Conservation (phyloP, 1,140 invertebrate genomes). For the Saccostrea glomerata region DNA sequence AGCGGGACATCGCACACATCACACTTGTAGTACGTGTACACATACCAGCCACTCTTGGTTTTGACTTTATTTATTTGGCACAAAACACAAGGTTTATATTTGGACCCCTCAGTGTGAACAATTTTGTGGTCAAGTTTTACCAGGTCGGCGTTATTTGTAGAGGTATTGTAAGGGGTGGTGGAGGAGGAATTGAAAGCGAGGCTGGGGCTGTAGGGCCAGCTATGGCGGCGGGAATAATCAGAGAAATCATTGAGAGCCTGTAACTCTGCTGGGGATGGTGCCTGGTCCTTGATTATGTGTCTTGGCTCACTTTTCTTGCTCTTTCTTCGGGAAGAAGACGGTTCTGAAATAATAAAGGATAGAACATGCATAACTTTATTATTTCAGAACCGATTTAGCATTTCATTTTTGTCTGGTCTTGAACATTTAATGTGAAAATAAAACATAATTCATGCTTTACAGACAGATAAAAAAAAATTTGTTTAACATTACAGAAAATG, state of each 20-base stretch:
- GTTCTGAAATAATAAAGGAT: slow-evolving; percentile 46
- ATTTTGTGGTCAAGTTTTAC: slow-evolving; percentile 43
- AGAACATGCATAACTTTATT: slow-evolving; percentile 43
- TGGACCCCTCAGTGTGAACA: slow-evolving; percentile 47
- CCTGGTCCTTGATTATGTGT: neutral
- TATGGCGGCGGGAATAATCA: slow-evolving; percentile 22
- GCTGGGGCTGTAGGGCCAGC: slow-evolving; percentile 6
- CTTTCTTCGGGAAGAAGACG: slow-evolving; percentile 21
- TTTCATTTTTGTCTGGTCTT: neutral
- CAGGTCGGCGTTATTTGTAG: neutral
- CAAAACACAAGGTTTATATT: slow-evolving; percentile 53
- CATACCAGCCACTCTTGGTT: slow-evolving; percentile 56
- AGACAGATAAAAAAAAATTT: neutral
- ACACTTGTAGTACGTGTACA: slow-evolving; percentile 56
- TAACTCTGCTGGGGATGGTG: neutral
- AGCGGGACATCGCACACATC: slow-evolving; percentile 54
- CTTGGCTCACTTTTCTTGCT: slow-evolving; percentile 19
- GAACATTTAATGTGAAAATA: neutral
- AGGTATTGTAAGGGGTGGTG: neutral
- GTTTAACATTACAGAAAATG: slow-evolving; percentile 67
- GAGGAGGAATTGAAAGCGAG: slow-evolving; percentile 9
- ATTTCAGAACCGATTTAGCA: slow-evolving; percentile 40
- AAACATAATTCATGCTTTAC: neutral
- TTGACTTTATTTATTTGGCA: slow-evolving; percentile 56
- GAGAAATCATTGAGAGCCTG: neutral